Evolutionary conservation across 2,888 invertebrate genomes (phyloP).

Genomic region (Sisyra nigra): DNA sequence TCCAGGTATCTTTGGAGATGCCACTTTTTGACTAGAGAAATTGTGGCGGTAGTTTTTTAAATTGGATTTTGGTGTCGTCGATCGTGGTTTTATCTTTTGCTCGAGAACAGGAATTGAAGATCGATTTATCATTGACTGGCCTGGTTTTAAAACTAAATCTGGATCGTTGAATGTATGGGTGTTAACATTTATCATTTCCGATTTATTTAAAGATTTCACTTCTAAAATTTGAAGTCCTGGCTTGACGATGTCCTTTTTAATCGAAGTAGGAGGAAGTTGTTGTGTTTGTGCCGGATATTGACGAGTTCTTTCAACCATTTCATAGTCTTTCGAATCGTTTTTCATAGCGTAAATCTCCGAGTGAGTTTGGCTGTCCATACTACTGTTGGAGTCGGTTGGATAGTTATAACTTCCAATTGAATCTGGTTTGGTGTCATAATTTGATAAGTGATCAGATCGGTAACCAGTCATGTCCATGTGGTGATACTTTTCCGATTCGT

Average conservation of each 20-base stretch:
- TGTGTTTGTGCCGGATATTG: neutral
- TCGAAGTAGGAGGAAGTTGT: neutral
- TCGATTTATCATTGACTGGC: neutral
- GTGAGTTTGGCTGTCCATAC: no score
- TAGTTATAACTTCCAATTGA: no score
- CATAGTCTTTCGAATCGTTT: no score
- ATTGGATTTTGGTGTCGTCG: constrained; percentile 9
- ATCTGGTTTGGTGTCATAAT: no score
- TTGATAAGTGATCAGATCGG: no score
- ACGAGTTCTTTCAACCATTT: no score
- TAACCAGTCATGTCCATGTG: no score
- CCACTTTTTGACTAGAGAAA: constrained; percentile 12
- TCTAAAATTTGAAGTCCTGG: constrained; percentile 6
- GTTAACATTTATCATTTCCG: constrained; percentile 5
- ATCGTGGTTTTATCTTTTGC: neutral
- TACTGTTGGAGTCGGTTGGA: no score
- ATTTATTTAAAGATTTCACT: constrained; percentile 7
- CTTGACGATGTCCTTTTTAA: constrained; percentile 3
- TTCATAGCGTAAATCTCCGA: no score
- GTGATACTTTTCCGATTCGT: neutral
- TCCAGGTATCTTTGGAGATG: constrained; percentile 2
- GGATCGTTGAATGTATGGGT: neutral
- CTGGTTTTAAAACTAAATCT: neutral
- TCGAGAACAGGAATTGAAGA: neutral
- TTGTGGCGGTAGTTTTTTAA: constrained; percentile 14